A percentile compares a stretch with the other conserved stretches of the same genome.
These are phyloP conservation scores for Diarsia rubi DNA, from an alignment of 2,888 invertebrate genomes.

Conservation along the genomic window DNA sequence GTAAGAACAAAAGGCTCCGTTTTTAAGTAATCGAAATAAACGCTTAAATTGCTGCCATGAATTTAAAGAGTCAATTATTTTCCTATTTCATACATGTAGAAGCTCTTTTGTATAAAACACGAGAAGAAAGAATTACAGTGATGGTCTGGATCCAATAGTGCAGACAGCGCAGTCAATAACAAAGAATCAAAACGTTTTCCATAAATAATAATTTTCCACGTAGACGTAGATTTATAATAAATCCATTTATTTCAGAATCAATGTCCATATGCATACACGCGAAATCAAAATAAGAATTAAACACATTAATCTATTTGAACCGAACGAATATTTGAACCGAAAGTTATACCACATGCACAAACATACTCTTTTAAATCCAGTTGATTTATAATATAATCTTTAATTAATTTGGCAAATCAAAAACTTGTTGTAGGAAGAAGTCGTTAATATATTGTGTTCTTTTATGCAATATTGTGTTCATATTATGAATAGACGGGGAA, in stretches of 20 bases:
- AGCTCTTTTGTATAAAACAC: neutral
- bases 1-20: neutral
- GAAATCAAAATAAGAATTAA: too few species aligned
- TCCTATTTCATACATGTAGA: neutral
- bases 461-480: too few species aligned
- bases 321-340: constrained; percentile 29
- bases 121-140: neutral
- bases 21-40: neutral
- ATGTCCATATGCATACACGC: too few species aligned
- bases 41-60: neutral
- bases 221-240: constrained; percentile 34
- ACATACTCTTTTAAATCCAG: constrained; percentile 18
- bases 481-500: constrained; percentile 8
- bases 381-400: too few species aligned
- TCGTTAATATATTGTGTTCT: too few species aligned
- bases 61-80: neutral
- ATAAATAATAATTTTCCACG: constrained; percentile 30
- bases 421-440: too few species aligned
- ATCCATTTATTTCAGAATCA: too few species aligned
- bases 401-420: too few species aligned
- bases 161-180: too few species aligned
- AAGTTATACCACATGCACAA: constrained; percentile 20
- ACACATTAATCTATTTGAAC: too few species aligned
- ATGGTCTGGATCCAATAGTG: neutral
- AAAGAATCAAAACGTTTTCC: constrained; percentile 16